Evolutionary conservation across 2,113 vertebrate genomes (phyloP), one percentile per base, ranked within the genome.

Genomic region (Setophaga kirtlandii): DNA sequence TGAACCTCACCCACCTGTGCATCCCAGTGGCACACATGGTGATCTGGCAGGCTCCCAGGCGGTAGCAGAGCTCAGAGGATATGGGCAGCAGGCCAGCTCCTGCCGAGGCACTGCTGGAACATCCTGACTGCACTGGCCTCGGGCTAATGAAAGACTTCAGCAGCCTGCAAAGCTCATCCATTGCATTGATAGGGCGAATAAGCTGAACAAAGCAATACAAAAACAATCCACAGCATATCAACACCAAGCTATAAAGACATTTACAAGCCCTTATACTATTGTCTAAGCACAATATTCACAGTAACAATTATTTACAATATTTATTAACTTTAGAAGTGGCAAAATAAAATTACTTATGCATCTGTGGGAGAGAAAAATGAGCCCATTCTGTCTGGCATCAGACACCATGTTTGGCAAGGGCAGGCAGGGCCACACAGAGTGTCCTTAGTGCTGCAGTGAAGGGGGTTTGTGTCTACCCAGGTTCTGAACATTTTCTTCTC

Each of bases 161-260:
- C 58, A 99, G 98, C 50, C 99, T 98, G 89, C 98, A 99, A 12
- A 99, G 99, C 96, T 99, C 99, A 6, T 99, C 99, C 98, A 99
- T 97, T 5, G 99, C 99, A 78, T 99, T 99, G 92, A 99, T 99
- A 64, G 99, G 99, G 35, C 99, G 98, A 81, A 99, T 99, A 50
- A 99, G 98, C 99, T 99, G 90, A 14, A 78, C 41, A 96, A 64
- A 82, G 52, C 47, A 78, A 81, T 16, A 27, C 27, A 50, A 39
- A 60, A 59, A 9, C 15, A 35, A 55, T 87, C 67, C 86, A 42
- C 67, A 53, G 31, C 19, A 25, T 5, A 44, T 20, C 59, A 27
- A 52, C 21, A 52, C 41, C 35, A 27, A 16, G 7, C 18, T 65
- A 53, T 11, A 33, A 30, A 64, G 85, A 50, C 5, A 59, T 47